These are phyloP conservation scores for Megastigmus dorsalis DNA, from an alignment of 2,888 invertebrate genomes.

Conservation along the genomic window DNA sequence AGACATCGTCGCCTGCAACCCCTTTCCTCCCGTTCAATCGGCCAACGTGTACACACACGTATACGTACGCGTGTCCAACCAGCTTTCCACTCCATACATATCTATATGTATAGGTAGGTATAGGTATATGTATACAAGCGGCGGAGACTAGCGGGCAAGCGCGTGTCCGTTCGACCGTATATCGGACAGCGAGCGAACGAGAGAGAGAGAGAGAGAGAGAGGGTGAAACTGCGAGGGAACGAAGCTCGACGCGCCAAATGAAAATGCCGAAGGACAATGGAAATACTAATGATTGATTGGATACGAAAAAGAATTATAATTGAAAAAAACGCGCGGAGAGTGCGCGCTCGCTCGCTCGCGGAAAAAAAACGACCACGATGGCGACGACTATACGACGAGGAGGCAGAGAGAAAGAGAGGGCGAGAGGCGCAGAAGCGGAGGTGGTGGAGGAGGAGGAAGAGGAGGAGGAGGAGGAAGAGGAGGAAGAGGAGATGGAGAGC, in stretches of 20 bases:
- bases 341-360: constrained; percentile 66
- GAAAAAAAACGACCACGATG: constrained; percentile 58
- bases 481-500: constrained; percentile 56
- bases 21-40: not conserved
- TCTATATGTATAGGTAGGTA: too few relatives aligned
- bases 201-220: not conserved
- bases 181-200: constrained; percentile 5
- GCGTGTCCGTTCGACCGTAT: constrained; percentile 15
- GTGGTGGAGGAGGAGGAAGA: constrained; percentile 11
- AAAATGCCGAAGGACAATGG: constrained; percentile 75
- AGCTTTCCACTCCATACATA: too few relatives aligned
- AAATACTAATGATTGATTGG: constrained; percentile 75
- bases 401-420: constrained; percentile 38
- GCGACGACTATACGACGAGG: constrained; percentile 10
- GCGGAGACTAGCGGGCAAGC: not conserved
- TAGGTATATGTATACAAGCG: not conserved
- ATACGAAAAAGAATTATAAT: constrained; percentile 75
- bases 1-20: constrained; percentile 14
- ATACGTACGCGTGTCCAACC: too few relatives aligned
- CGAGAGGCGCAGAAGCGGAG: not conserved
- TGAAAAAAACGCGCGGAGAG: constrained; percentile 72
- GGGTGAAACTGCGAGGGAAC: too few relatives aligned
- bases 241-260: constrained; percentile 66
- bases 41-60: too few relatives aligned
- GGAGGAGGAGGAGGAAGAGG: constrained; percentile 55